phyloP scores from a whole-genome alignment of 2,113 vertebrate species.

The Myotis davidii region DNA sequence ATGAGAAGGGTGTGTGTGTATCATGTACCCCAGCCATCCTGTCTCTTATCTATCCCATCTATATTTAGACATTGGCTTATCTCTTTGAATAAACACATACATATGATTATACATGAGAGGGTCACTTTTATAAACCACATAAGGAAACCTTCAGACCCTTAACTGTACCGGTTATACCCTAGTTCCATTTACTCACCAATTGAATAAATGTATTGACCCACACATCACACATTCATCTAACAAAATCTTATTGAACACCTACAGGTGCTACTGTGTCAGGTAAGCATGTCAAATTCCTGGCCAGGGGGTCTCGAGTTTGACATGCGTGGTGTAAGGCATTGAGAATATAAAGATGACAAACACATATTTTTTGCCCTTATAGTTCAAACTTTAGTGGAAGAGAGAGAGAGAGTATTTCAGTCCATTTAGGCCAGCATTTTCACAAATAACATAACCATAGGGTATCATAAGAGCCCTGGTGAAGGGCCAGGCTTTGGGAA shows the following conservation, averaged over 20 bases:
- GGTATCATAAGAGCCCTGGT: neutral
- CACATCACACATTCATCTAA: neutral
- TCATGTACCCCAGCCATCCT: neutral
- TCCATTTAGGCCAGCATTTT: neutral
- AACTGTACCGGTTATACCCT: neutral
- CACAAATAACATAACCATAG: conserved; percentile 20
- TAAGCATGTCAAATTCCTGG: neutral
- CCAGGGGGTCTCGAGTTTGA: no score
- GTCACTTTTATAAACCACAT: neutral
- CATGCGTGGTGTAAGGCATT: neutral
- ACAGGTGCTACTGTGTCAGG: neutral
- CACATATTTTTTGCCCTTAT: neutral
- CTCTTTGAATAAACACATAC: neutral
- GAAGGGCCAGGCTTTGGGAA: neutral
- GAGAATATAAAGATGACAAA: conserved; percentile 22
- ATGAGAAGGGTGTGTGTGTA: neutral
- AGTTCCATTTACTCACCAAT: neutral
- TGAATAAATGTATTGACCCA: neutral
- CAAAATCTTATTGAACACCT: neutral
- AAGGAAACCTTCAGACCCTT: neutral
- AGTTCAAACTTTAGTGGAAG: conserved; percentile 5
- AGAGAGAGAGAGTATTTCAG: neutral
- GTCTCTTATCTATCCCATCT: neutral
- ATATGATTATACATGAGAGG: neutral
- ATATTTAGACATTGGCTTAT: neutral